phyloP scores from a whole-genome alignment of 2,797 vertebrate genomes.

The Melanotaenia parkinsoni region DNA sequence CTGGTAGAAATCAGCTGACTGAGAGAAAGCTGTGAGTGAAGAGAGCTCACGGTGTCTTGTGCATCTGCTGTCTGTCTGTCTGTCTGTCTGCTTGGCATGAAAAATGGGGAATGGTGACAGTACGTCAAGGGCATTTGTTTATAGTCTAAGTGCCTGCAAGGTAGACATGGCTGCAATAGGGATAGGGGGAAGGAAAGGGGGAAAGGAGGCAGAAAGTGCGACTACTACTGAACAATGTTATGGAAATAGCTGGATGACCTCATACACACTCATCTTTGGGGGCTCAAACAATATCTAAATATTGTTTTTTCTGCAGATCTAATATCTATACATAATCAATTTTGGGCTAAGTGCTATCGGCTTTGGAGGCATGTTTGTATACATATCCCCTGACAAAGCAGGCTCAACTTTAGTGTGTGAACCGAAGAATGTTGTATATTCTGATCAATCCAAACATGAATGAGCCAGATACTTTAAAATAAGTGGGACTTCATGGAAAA shows the following conservation, averaged over 20 bases:
- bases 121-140: constrained; percentile 64
- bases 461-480: constrained; percentile 34
- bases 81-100: constrained; percentile 40
- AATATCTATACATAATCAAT: background rate
- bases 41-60: constrained; percentile 40
- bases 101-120: constrained; percentile 57
- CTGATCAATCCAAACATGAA: constrained; percentile 27
- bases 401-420: constrained; percentile 7
- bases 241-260: constrained; percentile 44
- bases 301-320: background rate
- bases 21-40: constrained; percentile 41
- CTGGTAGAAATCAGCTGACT: constrained; percentile 48
- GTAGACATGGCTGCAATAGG: constrained; percentile 37
- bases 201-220: constrained; percentile 32
- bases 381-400: constrained; percentile 20
- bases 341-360: too few species aligned
- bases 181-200: constrained; percentile 34
- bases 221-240: constrained; percentile 39
- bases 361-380: background rate
- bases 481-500: constrained; percentile 43
- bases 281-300: constrained; percentile 5
- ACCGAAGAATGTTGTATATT: constrained; percentile 19
- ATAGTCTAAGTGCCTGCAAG: constrained; percentile 39
- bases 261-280: background rate
- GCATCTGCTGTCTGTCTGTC: constrained; percentile 43